Evolutionary conservation across 2,113 vertebrate species (phyloP), one percentile per base, ranked within the genome.

Genomic region (Leiothrix lutea): DNA sequence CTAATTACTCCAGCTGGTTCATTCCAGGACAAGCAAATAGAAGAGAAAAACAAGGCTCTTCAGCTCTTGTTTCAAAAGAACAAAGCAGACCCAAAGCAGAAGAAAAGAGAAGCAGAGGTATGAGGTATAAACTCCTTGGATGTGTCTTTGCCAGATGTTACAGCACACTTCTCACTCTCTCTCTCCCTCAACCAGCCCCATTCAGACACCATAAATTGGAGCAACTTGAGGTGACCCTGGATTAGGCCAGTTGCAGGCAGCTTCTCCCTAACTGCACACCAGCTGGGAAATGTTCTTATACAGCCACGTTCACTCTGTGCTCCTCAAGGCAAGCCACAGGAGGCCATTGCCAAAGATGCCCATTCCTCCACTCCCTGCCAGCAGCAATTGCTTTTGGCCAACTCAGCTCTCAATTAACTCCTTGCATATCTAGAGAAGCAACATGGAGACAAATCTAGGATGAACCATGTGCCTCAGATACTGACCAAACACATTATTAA

Each of bases 1-100:
- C 74, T 82, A 94, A 93, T 92, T 90, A 73, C 36, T 88, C 38
- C 38, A 75, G 14, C 50, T 82, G 26, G 81, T 77, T 96, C 70
- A 80, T 45, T 90, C 54, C 35, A 73, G 81, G 82, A 80, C 67
- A 95, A 88, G 64, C 54, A 86, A 38, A 62, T 33, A 54, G 15
- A 72, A 69, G 67, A 77, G 18, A 65, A 88, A 91, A 94, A 62
- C 58, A 80, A 85, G 33, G 6, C 24, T 80, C 50, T 90, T 70
- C 0, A 2, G 26, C n/a, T 79, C 24, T 61, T 79, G 9, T 44
- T 82, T 24, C 53, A 70, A 86, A 90, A 77, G 25, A 77, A 33
- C 33, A 62, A 87, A 84, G 36, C 24, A 88, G 44, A 90, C 53
- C 19, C 12, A 64, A 88, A 73, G 61, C 40, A 82, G 61, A 82